Evolutionary conservation across 2,113 vertebrate genomes (phyloP).

Genomic region (Campylomormyrus numenius): DNA sequence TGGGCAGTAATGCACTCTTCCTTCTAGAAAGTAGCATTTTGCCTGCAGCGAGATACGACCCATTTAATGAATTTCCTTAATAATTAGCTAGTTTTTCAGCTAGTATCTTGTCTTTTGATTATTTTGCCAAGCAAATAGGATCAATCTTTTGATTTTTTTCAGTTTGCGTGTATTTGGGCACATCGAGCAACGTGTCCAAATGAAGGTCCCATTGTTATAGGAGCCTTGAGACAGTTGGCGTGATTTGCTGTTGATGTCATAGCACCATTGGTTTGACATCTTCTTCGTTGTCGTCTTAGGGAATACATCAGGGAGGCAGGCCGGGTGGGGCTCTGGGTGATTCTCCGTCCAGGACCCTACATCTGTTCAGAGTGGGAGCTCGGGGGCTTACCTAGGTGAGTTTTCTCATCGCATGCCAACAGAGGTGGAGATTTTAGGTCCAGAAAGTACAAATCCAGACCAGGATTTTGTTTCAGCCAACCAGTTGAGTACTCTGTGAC

Average conservation of each 20-base stretch:
- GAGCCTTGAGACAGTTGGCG: conserved; percentile 43
- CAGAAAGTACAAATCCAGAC: too few species aligned
- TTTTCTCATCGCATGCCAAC: background rate
- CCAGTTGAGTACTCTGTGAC: too few species aligned
- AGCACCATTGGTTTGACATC: background rate
- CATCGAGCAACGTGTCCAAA: background rate
- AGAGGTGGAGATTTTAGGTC: too few species aligned
- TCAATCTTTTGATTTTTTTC: background rate
- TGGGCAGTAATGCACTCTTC: background rate
- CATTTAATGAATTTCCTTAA: background rate
- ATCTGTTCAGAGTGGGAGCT: conserved; percentile 86
- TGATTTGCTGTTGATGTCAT: background rate
- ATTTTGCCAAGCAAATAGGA: background rate
- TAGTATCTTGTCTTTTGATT: background rate
- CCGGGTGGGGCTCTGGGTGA: conserved; percentile 67
- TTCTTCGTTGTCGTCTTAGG: conserved; percentile 39
- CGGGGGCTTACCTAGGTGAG: conserved; percentile 79
- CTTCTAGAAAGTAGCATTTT: background rate
- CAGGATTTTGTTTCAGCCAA: too few species aligned
- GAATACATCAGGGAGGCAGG: conserved; percentile 59
- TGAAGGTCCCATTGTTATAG: conserved; percentile 27
- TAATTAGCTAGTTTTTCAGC: background rate
- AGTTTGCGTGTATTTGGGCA: background rate
- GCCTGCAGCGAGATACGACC: background rate
- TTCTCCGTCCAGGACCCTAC: conserved; percentile 83